Evolutionary conservation across 2,113 vertebrate genomes (phyloP), one percentile per base, ranked within the genome.

Genomic region (Actenoides hombroni): DNA sequence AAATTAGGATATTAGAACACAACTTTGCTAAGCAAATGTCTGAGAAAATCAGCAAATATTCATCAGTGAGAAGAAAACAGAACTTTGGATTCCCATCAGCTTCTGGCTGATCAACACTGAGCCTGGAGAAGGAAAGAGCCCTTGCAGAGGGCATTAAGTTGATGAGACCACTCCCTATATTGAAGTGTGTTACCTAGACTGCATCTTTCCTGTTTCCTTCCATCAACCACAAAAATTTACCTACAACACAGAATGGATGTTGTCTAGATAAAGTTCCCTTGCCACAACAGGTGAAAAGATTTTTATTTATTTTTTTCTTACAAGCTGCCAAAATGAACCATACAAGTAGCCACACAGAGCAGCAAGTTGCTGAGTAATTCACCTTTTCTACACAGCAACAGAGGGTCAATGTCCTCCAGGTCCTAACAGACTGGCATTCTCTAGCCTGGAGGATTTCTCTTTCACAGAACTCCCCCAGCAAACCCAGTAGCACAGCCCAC

Each of bases 21-120:
- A 94, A 68, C 79, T 91, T 65, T 77, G 78, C 82, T 86, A 88
- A 92, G 88, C 56, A 82, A 90, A 89, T 1, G 21, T 46, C 74
- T 74, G 81, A 83, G 85, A 89, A 67, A 42, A 80, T 77, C 81
- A 85, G 88, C 78, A 94, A 94, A 79, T 75, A 83, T 24, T 80
- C 48, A 2, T 33, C 69, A 44, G 33, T 14, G 83, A 89, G 89
- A 86, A 60, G 75, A 83, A 73, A 88, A 64, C 51, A 82, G 54
- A 88, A 10, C 39, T 93, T n/a, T 73, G 54, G 64, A 81, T 53
- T 92, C 28, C 44, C 54, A 39, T 18, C 67, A 74, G 39, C 61
- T 79, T 71, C 29, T 90, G 75, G 21, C 24, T 94, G 71, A 65
- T 31, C 16, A 29, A 33, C 3, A 1, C 1, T 5, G 26, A 53